Conservation (phyloP, 2,797 vertebrate species). For the Zalophus californianus region DNA sequence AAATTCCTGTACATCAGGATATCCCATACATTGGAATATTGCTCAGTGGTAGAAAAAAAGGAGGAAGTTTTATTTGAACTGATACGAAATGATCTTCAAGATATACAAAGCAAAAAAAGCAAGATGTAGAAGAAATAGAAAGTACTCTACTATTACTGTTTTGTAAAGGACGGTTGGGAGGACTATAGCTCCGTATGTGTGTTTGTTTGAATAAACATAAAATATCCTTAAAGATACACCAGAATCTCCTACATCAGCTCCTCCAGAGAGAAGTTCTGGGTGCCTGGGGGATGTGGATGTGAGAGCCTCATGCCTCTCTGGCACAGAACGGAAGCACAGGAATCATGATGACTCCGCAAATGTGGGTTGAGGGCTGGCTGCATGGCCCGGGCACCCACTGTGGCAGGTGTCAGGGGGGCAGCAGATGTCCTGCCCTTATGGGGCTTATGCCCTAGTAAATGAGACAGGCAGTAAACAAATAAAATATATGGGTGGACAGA, state of each 20-base stretch:
- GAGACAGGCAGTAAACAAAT: not conserved
- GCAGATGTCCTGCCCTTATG: not conserved
- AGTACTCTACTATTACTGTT: not conserved
- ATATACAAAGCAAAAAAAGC: not conserved
- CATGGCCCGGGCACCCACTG: accelerated
- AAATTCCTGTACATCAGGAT: not conserved
- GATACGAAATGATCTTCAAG: not conserved
- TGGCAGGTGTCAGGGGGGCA: not conserved
- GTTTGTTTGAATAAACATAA: not conserved
- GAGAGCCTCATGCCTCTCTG: not conserved
- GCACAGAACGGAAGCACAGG: not conserved
- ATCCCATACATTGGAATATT: not conserved
- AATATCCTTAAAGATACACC: not conserved
- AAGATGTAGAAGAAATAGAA: not conserved
- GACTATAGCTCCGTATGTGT: not conserved
- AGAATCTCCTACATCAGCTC: accelerated
- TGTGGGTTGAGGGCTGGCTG: not conserved
- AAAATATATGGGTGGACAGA: not conserved
- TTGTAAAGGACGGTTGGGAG: not conserved
- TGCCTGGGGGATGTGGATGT: accelerated
- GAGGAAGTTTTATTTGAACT: slow-evolving; percentile 2
- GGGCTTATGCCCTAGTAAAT: not conserved
- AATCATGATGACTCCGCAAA: accelerated
- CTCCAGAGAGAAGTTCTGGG: not conserved
- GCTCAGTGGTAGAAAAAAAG: not conserved